Evolutionary conservation across 2,888 invertebrate species (phyloP).

Genomic region (Platerodrilus igneus): DNA sequence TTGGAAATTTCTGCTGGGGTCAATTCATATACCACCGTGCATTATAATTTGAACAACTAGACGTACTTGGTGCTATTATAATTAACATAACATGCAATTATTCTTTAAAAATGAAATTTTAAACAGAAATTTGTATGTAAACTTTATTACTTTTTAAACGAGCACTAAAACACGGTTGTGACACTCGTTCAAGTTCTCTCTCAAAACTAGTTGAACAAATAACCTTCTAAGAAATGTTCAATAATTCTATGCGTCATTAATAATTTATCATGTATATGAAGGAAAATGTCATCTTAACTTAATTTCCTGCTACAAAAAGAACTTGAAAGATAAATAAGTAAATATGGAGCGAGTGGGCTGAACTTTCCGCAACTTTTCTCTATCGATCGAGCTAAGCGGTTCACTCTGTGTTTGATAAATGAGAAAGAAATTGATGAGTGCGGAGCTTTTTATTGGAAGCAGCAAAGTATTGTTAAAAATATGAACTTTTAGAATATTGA

Average conservation of each 20-base stretch:
- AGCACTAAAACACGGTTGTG: no score
- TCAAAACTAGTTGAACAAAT: no score
- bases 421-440: conserved; percentile 13
- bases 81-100: conserved; percentile 3
- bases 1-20: conserved; percentile 32
- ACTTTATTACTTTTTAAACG: no score
- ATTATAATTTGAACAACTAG: conserved; percentile 18
- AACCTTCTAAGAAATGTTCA: no score
- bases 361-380: conserved; percentile 20
- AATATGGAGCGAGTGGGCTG: conserved; percentile 13
- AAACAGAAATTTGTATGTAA: background rate
- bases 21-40: conserved; percentile 21
- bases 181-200: no score
- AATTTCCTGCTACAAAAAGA: conserved; percentile 3
- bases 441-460: no score
- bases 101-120: background rate
- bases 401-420: conserved; percentile 17
- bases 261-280: no score
- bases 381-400: conserved; percentile 16
- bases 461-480: no score
- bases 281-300: no score
- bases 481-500: no score
- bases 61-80: conserved; percentile 12
- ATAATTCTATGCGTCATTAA: no score
- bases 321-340: conserved; percentile 14